Evolutionary conservation across 92 coral and sea anemone species (phyloP), one percentile per base, ranked within the genome.

Genomic region (Pocillopora grandis): DNA sequence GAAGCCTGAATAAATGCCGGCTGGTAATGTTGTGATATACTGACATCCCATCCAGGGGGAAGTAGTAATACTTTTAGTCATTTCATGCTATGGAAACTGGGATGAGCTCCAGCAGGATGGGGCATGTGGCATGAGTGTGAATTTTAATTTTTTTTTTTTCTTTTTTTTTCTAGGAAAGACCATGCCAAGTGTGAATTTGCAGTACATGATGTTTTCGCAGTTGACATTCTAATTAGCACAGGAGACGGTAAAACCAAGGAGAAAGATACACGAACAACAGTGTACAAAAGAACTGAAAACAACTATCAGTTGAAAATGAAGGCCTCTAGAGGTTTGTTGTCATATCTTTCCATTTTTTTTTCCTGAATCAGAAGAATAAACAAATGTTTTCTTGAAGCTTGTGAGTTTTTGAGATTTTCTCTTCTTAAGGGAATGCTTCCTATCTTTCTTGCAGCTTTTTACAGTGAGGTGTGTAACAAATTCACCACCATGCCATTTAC

Each of bases 401-500:
- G 68, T 5, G 8, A 33, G 19, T 23, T 9, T 27, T 67, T 58
- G 61, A 12, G 3, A 18, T 68, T 33, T 5, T 36, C 42, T 14
- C 19, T 75, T 56, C 11, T 56, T 18, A 2, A 63, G 52, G 15
- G 52, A 42, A 7, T 3, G 52, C 52, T 2, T 42, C 20, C 18
- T 75, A 62, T 2, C 21, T 71, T 17, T 80, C 12, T 87, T 76
- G 52, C 77, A 95, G 98, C 75, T 55, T 95, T 95, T 80, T 95
- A 85, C 80, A 95, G 98, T 92, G 98, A 95, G 33, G 98, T 95
- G 33, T 77, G 88, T 62, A 94, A 94, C 86, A 95, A 94, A 85
- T 95, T 94, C 83, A 90, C 96, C 35, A 92, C 88, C 91, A 95
- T 95, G 98, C 98, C 98, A 35, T 95, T 95, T 77, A 92, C 98